Percentiles rank a stretch among this genome's conserved stretches.
These are phyloP conservation scores for Gallinago solitaria DNA, from an alignment of 2,797 vertebrate genomes.

Conservation along the genomic window DNA sequence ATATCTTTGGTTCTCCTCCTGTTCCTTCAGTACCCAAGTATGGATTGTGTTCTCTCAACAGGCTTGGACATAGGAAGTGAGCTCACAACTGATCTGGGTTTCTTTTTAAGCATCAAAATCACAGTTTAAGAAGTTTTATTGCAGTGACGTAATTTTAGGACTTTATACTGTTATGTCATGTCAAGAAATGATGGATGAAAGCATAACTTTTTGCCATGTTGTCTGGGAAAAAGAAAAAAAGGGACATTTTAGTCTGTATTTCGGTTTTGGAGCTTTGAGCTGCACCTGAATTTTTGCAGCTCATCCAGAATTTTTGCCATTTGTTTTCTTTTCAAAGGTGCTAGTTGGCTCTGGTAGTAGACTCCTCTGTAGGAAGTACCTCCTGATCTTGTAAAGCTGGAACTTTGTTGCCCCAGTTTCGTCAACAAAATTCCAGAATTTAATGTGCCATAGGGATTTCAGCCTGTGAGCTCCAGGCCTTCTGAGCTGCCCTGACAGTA, in stretches of 20 bases:
- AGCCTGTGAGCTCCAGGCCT: neutral
- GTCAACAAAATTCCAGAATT: slow-evolving; percentile 14
- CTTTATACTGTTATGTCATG: neutral
- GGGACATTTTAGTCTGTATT: neutral
- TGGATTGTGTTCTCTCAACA: neutral
- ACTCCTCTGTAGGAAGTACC: neutral
- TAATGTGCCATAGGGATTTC: neutral
- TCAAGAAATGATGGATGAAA: neutral
- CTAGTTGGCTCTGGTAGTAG: neutral
- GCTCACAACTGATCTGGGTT: neutral
- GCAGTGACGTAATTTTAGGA: neutral
- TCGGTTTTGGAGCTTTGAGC: neutral
- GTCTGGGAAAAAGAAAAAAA: neutral
- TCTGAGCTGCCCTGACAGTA: neutral
- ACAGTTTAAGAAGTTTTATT: neutral
- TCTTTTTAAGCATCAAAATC: neutral
- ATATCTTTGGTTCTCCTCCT: neutral
- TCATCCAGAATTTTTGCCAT: neutral
- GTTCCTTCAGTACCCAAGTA: neutral
- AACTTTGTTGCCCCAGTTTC: neutral
- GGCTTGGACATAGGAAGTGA: neutral
- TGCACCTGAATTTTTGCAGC: neutral
- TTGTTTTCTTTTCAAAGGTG: neutral
- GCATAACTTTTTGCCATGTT: neutral
- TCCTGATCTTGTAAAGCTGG: neutral